Conservation (phyloP, 1,140 invertebrate species). For the Ptiloglossa arizonensis region DNA sequence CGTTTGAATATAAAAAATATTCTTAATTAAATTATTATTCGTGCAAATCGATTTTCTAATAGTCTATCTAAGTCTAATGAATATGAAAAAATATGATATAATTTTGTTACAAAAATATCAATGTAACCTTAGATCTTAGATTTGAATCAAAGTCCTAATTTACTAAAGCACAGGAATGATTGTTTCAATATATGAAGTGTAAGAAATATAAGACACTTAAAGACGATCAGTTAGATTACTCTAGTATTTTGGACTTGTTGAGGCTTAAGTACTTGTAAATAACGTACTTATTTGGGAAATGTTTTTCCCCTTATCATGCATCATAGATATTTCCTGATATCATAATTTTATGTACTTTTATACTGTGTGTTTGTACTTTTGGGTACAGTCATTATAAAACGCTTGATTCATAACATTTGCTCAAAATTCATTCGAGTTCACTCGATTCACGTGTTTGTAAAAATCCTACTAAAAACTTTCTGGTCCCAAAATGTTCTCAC, state of each 20-base stretch:
- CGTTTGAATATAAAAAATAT: not conserved
- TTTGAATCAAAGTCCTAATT: not conserved
- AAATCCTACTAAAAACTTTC: constrained; percentile 49
- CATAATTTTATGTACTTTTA: not conserved
- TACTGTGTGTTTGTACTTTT: constrained; percentile 6
- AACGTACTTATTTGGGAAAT: too few species aligned
- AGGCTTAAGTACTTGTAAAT: constrained; percentile 7
- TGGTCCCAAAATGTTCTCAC: constrained; percentile 51
- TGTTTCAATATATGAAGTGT: not conserved
- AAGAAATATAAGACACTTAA: not conserved
- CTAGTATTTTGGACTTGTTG: not conserved
- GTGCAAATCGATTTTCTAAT: constrained; percentile 11
- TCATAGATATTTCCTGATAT: not conserved
- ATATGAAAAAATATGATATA: constrained; percentile 3
- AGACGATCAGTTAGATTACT: not conserved
- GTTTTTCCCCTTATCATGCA: too few species aligned
- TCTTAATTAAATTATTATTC: not conserved
- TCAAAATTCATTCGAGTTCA: not conserved
- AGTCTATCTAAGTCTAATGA: not conserved
- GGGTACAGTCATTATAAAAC: not conserved
- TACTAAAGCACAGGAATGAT: constrained; percentile 21
- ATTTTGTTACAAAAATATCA: constrained; percentile 7
- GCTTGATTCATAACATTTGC: not conserved
- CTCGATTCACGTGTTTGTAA: not conserved
- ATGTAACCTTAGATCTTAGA: not conserved